Base-by-base conservation (phyloP, 2,113 vertebrate species). In the Zosterops hypoxanthus region DNA sequence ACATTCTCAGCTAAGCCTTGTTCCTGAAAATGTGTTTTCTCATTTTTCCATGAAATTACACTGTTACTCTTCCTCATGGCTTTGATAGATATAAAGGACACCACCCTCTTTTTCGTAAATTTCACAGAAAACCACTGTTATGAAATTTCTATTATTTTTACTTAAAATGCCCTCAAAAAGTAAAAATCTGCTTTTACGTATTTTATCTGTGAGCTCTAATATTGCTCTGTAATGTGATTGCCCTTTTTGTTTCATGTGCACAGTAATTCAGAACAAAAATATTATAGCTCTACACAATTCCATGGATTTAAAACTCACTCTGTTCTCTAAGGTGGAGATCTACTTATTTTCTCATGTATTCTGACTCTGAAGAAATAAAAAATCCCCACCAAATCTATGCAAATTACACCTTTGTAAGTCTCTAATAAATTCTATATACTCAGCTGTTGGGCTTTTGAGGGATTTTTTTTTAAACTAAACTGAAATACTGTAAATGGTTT, bases 401-500 rank as follows among this genome's bases (percentile, higher is more conserved):
- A 87, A 90, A 71, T 9, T 78, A 10, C 4, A 69, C 2, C 12
- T 75, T 78, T 78, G 4, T 26, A 49, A 57, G 8, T 73, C 42
- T 77, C 13, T 73, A 91, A 47, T 53, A 77, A 91, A 16, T 42
- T 60, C 4, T 16, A 20, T 12, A 2, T 31, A 57, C 6, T 57
- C n/a, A n/a, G 2, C 6, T 65, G 4, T 26, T 2, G 1, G 11
- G 0, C 2, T 31, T 53, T 66, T 20, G 2, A 3, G 12, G 9
- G 2, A 20, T 33, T 19, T 65, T 34, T 44, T 23, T 19, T 76
- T 22, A 29, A 63, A 59, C 0, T 44, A 47, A 56, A 80, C 7
- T 49, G 7, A 86, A 65, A 76, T 26, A 46, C 3, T 5, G 0
- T 29, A 16, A 50, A 29, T 41, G 2, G 11, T 59, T 75, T 53